phyloP scores from a whole-genome alignment of 2,888 invertebrate genomes.

The Nematopogon swammerdamellus region DNA sequence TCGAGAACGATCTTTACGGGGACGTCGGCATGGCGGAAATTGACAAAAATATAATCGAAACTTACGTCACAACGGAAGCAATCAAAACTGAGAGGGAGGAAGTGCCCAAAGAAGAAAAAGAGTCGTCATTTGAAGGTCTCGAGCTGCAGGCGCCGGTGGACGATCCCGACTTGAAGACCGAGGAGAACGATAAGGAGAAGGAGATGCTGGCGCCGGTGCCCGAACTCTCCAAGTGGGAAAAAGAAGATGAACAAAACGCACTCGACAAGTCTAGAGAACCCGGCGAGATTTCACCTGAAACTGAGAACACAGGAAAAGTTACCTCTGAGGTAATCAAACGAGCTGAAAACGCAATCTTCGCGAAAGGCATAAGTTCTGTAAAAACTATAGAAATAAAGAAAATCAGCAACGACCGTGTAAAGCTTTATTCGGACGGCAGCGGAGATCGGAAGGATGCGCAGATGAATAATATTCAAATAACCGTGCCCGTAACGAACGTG shows the following conservation, averaged over 20 bases:
- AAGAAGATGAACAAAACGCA: slow-evolving; percentile 60
- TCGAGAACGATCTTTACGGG: slow-evolving; percentile 40
- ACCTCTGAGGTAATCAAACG: slow-evolving; percentile 86
- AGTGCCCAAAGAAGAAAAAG: slow-evolving; percentile 31
- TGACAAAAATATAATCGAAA: slow-evolving; percentile 56
- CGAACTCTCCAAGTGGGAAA: slow-evolving; percentile 87
- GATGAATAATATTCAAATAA: slow-evolving; percentile 52
- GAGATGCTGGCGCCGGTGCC: slow-evolving; percentile 73
- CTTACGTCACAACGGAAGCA: slow-evolving; percentile 40
- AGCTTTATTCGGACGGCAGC: slow-evolving; percentile 57
- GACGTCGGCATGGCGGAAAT: slow-evolving; percentile 52
- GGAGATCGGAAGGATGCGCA: slow-evolving; percentile 24
- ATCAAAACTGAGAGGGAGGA: slow-evolving; percentile 19
- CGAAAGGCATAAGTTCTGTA: slow-evolving; percentile 81
- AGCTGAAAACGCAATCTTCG: slow-evolving; percentile 89
- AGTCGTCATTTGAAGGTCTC: slow-evolving; percentile 54
- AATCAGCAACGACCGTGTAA: slow-evolving; percentile 65
- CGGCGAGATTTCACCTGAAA: slow-evolving; percentile 46
- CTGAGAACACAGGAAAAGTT: slow-evolving; percentile 63
- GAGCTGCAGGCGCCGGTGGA: slow-evolving; percentile 57
- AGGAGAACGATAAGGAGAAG: slow-evolving; percentile 34
- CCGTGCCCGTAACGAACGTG: slow-evolving; percentile 43
- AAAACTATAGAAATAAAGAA: slow-evolving; percentile 75
- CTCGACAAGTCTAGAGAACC: slow-evolving; percentile 38
- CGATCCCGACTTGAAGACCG: slow-evolving; percentile 53